Percentiles rank a stretch among this genome's conserved stretches.
Conservation (phyloP, 2,113 vertebrate genomes). For the Chaenogobius annularis region DNA sequence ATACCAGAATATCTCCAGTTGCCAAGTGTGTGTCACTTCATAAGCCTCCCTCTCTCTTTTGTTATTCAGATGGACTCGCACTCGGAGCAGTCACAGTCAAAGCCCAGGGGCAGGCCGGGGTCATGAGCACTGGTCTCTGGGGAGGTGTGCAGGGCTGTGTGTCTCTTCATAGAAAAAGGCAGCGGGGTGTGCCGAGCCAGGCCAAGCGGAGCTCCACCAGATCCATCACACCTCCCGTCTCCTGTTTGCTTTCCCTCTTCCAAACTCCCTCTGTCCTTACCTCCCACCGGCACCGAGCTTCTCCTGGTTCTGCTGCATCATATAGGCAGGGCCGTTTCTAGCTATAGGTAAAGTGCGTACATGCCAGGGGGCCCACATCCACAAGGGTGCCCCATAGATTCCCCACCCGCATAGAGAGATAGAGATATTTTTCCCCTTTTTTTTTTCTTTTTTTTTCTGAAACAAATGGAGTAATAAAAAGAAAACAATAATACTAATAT, state of each 20-base stretch:
- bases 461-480: too few species aligned
- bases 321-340: background rate
- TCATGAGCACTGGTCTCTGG: conserved; percentile 30
- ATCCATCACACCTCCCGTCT: conserved; percentile 44
- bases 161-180: conserved; percentile 14
- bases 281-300: conserved; percentile 8
- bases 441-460: too few species aligned
- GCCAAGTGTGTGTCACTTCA: conserved; percentile 17
- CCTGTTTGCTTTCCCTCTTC: conserved; percentile 45
- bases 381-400: too few species aligned
- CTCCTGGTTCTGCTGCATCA: conserved; percentile 1
- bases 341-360: too few species aligned
- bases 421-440: too few species aligned
- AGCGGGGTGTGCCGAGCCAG: conserved; percentile 36
- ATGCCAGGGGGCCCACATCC: too few species aligned
- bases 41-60: conserved; percentile 23
- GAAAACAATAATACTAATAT: too few species aligned
- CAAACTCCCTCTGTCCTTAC: conserved; percentile 24
- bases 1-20: conserved; percentile 16
- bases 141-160: conserved; percentile 13
- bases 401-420: too few species aligned
- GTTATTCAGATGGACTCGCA: conserved; percentile 38
- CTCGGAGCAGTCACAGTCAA: conserved; percentile 29
- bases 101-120: conserved; percentile 35
- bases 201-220: background rate